A percentile compares a stretch with the other conserved stretches of the same genome.
Evolutionary conservation across 2,888 invertebrate genomes (phyloP).

Genomic region (Platypus cylindrus): DNA sequence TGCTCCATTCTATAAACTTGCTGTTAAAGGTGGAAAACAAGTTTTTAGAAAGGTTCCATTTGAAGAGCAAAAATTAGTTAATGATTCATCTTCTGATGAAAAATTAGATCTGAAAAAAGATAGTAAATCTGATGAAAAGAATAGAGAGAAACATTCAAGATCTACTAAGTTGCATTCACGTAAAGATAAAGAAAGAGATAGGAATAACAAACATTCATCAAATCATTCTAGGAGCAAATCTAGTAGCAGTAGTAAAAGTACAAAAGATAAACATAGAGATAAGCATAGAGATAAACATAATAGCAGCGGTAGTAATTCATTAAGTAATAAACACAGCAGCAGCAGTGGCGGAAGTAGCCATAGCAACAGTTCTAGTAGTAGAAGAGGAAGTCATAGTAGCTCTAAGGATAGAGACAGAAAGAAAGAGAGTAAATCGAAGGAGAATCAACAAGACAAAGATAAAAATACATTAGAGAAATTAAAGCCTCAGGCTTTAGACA

Average conservation of each 20-base stretch:
- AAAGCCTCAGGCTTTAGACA: constrained; percentile 54
- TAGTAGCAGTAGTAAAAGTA: constrained; percentile 30
- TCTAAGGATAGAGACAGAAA: constrained; percentile 30
- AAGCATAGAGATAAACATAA: constrained; percentile 12
- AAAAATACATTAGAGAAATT: constrained; percentile 55
- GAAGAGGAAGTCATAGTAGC: constrained; percentile 21
- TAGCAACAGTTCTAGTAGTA: constrained; percentile 22
- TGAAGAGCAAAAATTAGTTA: constrained; percentile 5
- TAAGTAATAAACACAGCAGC: constrained; percentile 24
- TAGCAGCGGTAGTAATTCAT: constrained; percentile 10
- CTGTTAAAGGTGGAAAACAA: constrained; percentile 61
- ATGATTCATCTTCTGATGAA: too few species aligned
- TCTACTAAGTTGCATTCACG: too few species aligned
- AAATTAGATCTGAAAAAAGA: too few species aligned
- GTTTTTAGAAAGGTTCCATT: constrained; percentile 25
- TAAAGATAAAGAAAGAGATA: constrained; percentile 15
- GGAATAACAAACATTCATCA: constrained; percentile 20
- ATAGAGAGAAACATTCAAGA: constrained; percentile 2
- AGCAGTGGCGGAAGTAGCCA: constrained; percentile 31
- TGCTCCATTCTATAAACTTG: constrained; percentile 45
- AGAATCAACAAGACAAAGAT: constrained; percentile 51
- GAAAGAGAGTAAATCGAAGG: constrained; percentile 31
- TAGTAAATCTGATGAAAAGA: too few species aligned
- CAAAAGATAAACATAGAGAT: constrained; percentile 24
- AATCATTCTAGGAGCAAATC: constrained; percentile 25